Evolutionary conservation across 2,888 invertebrate species (phyloP), one percentile per base, ranked within the genome.

Genomic region (Phaedon cochleariae): DNA sequence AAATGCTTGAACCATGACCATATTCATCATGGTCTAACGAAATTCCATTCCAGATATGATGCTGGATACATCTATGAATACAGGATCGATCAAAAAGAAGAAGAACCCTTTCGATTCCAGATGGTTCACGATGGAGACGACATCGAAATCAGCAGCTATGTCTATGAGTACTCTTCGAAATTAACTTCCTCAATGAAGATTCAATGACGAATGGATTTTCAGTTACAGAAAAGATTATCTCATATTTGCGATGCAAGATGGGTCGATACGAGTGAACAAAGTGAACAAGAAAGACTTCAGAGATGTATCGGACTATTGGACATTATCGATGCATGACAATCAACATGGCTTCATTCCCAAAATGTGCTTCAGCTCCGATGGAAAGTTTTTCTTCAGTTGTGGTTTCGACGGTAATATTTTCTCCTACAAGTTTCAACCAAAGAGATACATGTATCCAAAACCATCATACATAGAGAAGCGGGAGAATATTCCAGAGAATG

Each of bases 291-390:
- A 84, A 0, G 82, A 88, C 73, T 85, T 85, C 64, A 80, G 85
- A 4, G 86, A 90, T 79, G 80, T 90, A 1, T 82, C 85, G 0
- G 90, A 94, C 76, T 90, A 88, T 75, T 91, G 90, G 84, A 85
- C 86, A 41, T 82, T 92, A 34, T 85, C 90, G 1, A 92, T 93
- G 90, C 94, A 95, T 77, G 92, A 94, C 78, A 87, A 87, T 49
- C 86, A 87, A 62, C 90, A 90, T 26, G 94, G 94, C 6, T 85
- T 84, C 12, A 86, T 94, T 29, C 87, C 89, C 0, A 85, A 85
- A 63, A 84, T 94, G 60, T 85, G 87, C 63, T 86, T 90, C 67
- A 91, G 89, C 75, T 84, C 83, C 59, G 89, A 92, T 80, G 85
- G 86, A 72, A 85, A 82, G 84, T 88, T 82, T 79, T 84, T 83